A percentile compares a stretch with the other conserved stretches of the same genome.
Conservation (phyloP, 2,113 vertebrate genomes). For the Saguinus imperator region DNA sequence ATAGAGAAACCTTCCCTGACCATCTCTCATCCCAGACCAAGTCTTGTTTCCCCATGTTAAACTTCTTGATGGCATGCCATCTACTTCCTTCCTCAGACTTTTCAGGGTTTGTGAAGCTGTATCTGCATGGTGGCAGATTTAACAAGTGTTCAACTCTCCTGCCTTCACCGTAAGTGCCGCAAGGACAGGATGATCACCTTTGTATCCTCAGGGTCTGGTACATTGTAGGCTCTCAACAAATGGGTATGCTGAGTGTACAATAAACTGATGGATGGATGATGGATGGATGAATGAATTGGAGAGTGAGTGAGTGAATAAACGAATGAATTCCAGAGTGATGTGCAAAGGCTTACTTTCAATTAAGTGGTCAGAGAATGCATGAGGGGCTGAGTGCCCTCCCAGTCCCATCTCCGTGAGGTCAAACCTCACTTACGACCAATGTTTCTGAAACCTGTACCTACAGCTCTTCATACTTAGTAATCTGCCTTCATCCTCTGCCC, state of each 20-base stretch:
- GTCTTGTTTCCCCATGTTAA: not conserved
- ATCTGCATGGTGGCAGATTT: not conserved
- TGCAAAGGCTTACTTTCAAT: not conserved
- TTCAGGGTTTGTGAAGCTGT: not conserved
- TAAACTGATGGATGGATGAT: not conserved
- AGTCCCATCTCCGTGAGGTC: accelerated
- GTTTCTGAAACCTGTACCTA: not conserved
- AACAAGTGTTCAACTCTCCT: not conserved
- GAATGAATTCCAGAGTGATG: not conserved
- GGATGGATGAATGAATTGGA: not conserved
- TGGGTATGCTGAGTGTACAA: not conserved
- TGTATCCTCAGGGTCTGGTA: not conserved
- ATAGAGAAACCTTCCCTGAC: not conserved
- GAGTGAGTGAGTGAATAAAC: not conserved
- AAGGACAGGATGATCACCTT: not conserved
- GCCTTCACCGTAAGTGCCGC: not conserved
- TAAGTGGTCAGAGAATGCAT: not conserved
- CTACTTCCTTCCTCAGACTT: not conserved
- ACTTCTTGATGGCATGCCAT: not conserved
- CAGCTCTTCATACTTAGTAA: not conserved
- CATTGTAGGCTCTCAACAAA: not conserved
- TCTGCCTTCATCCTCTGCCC: not conserved
- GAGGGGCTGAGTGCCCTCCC: not conserved
- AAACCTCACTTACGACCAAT: not conserved
- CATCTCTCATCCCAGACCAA: not conserved